Percentiles rank a stretch among this genome's conserved stretches.
Evolutionary conservation across 2,888 invertebrate species (phyloP).

Genomic region (Coecobrya sp.): DNA sequence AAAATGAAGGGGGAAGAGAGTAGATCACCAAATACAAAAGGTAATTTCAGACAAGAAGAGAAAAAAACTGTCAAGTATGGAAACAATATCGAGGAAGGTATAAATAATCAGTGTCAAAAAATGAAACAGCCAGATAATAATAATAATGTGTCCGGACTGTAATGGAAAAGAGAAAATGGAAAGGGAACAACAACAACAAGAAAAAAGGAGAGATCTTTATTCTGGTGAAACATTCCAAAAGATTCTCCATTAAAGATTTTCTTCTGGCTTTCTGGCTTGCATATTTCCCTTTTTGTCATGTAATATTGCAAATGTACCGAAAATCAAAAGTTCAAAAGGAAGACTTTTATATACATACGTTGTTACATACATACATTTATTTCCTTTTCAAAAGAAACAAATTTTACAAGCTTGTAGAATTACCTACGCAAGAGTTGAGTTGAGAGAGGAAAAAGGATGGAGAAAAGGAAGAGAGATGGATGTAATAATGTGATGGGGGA

Average conservation of each 20-base stretch:
- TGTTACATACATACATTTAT: no score
- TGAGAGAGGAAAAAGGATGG: neutral
- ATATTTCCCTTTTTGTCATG: neutral
- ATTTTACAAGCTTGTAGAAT: constrained; percentile 5
- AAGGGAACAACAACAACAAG: neutral
- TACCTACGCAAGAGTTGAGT: neutral
- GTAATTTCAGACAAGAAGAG: neutral
- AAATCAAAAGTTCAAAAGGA: neutral
- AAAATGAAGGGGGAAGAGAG: no score
- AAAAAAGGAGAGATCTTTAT: neutral
- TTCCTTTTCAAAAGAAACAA: constrained; percentile 32
- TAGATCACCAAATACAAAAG: neutral
- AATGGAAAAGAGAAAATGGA: neutral
- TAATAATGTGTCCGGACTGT: neutral
- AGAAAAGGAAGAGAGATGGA: neutral
- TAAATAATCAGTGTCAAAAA: constrained; percentile 48
- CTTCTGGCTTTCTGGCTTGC: neutral
- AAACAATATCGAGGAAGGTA: neutral
- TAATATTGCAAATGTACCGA: constrained; percentile 42
- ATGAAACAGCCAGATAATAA: neutral
- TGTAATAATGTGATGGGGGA: neutral
- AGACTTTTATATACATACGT: neutral
- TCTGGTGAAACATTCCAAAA: no score
- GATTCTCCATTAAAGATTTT: neutral
- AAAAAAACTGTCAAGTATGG: neutral